A percentile compares a stretch with the other conserved stretches of the same genome.
phyloP scores from a whole-genome alignment of 2,113 vertebrate genomes.

The Myotis davidii region DNA sequence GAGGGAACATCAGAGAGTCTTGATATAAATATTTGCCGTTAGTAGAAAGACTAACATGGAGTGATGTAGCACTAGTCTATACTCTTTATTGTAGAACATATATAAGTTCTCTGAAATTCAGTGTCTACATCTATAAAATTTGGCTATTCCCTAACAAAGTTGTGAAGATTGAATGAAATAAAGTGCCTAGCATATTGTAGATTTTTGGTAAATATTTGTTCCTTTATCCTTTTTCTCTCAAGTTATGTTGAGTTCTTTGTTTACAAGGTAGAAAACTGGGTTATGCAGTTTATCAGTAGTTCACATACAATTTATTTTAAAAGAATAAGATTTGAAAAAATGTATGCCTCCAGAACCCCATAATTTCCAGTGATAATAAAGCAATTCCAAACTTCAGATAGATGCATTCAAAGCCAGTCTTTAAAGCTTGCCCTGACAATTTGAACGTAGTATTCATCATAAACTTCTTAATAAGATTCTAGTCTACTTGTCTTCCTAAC shows the following conservation, averaged over 20 bases:
- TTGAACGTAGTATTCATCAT: not conserved
- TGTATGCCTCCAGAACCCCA: not conserved
- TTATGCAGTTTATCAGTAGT: conserved; percentile 19
- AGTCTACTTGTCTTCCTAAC: not conserved
- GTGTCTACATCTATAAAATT: conserved; percentile 8
- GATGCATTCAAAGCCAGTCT: not conserved
- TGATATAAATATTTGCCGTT: conserved; percentile 26
- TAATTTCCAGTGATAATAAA: not conserved
- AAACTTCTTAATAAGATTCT: not conserved
- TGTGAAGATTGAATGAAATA: conserved; percentile 33
- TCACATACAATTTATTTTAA: conserved; percentile 1
- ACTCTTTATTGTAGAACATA: not conserved
- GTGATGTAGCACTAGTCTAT: not conserved
- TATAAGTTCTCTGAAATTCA: not conserved
- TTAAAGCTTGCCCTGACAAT: not conserved
- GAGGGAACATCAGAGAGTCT: not conserved
- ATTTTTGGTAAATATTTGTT: not conserved
- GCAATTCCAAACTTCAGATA: not conserved
- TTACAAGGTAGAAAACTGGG: not conserved
- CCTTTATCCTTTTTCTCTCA: not conserved
- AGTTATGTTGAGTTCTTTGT: not conserved
- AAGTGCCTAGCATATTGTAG: not conserved
- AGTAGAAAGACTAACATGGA: not conserved
- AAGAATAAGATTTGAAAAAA: conserved; percentile 7
- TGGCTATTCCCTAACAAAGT: not conserved